Percentiles rank a stretch among this genome's conserved stretches.
phyloP scores from a whole-genome alignment of 2,797 vertebrate genomes.

The Apogon talboti region DNA sequence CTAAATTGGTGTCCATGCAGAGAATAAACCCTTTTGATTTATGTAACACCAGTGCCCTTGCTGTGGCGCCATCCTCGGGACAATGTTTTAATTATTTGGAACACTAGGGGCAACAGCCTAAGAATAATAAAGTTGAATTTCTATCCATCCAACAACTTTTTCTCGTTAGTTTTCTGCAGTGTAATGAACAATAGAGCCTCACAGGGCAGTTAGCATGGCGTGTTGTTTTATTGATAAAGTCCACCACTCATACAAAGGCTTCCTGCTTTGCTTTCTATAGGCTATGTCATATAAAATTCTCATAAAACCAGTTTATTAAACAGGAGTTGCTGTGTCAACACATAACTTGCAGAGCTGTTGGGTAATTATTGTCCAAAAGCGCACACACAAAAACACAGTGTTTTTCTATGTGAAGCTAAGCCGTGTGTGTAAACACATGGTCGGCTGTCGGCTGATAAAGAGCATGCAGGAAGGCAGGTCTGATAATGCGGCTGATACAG shows the following conservation, averaged over 20 bases:
- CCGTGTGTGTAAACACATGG: neutral
- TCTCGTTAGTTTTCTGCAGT: neutral
- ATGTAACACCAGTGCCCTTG: neutral
- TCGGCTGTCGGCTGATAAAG: conserved; percentile 30
- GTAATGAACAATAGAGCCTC: conserved; percentile 20
- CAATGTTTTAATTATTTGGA: neutral
- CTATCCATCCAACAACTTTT: conserved; percentile 3
- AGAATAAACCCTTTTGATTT: neutral
- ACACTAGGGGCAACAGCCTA: neutral
- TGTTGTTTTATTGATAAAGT: conserved; percentile 43
- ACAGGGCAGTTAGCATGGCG: neutral
- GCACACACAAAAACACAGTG: conserved; percentile 12
- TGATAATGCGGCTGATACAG: conserved; percentile 34
- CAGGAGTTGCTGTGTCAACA: conserved; percentile 64
- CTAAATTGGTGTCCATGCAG: too few species aligned
- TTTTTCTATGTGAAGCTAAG: conserved; percentile 1
- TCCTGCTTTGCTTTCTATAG: conserved; percentile 15
- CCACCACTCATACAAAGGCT: conserved; percentile 25
- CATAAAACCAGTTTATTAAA: conserved; percentile 58
- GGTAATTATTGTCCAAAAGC: conserved; percentile 38
- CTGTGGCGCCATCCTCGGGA: neutral
- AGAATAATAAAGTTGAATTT: neutral
- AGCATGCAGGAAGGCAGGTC: conserved; percentile 30
- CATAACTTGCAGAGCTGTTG: conserved; percentile 16
- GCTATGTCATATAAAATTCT: conserved; percentile 39